Evolutionary conservation across 2,113 vertebrate species (phyloP).

Genomic region (Phoxinus phoxinus): DNA sequence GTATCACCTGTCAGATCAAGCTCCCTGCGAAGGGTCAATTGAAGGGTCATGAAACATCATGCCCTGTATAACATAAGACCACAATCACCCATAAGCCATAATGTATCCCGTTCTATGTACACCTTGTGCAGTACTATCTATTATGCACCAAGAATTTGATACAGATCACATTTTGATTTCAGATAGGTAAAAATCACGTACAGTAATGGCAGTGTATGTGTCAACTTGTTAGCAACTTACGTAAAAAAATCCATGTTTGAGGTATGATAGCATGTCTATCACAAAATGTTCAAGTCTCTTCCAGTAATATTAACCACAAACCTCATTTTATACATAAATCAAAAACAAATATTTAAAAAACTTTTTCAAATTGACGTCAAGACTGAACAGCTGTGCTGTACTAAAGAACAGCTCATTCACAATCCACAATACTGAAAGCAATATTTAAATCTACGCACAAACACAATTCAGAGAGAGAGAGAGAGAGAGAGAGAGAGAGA

Average conservation of each 20-base stretch:
- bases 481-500: neutral
- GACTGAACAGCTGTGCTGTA: neutral
- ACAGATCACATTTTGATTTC: neutral
- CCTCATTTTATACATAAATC: neutral
- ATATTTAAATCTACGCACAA: constrained; percentile 29
- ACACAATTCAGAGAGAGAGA: constrained; percentile 29
- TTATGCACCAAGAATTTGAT: neutral
- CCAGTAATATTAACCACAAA: neutral
- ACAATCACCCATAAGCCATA: neutral
- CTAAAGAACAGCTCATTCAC: neutral
- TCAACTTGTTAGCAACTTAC: no score
- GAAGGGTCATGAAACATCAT: neutral
- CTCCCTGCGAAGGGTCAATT: no score
- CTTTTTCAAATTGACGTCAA: neutral
- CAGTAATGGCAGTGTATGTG: neutral
- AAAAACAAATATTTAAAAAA: neutral
- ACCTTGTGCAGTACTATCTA: neutral
- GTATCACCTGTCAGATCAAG: no score
- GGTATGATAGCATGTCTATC: neutral
- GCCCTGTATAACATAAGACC: neutral
- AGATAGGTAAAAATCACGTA: neutral
- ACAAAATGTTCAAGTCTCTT: neutral
- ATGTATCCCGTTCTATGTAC: neutral
- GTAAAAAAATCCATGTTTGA: neutral
- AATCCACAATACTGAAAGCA: constrained; percentile 3